Evolutionary conservation across 2,797 vertebrate genomes (phyloP).

Genomic region (Myiotriccus ornatus): DNA sequence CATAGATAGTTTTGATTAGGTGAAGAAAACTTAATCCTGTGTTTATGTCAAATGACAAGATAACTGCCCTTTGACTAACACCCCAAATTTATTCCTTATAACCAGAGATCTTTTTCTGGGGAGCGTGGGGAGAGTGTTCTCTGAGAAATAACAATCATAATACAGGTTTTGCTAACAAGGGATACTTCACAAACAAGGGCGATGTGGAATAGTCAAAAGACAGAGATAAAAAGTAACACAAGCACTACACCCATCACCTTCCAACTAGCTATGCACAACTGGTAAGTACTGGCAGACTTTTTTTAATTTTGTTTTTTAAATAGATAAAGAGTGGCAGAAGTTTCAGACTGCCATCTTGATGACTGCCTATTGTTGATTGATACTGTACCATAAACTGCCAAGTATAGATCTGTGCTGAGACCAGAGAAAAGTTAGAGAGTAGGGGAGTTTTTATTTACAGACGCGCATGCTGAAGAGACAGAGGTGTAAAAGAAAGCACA

Average conservation of each 20-base stretch:
- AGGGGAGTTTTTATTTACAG: background rate
- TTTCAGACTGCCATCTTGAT: background rate
- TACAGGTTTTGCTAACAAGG: background rate
- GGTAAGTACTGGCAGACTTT: background rate
- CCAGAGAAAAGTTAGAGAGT: background rate
- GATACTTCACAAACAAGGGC: background rate
- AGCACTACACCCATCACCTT: background rate
- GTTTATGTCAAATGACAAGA: background rate
- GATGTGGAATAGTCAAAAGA: background rate
- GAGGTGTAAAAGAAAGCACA: background rate
- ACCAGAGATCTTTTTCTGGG: background rate
- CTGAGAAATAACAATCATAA: background rate
- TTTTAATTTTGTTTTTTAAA: background rate
- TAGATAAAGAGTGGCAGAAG: background rate
- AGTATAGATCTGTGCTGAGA: background rate
- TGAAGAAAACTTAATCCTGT: background rate
- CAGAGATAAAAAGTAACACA: background rate
- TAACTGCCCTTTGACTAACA: background rate
- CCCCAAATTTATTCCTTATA: background rate
- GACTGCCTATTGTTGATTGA: background rate
- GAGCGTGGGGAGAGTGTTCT: background rate
- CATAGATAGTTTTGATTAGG: background rate
- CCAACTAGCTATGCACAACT: background rate
- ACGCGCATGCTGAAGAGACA: background rate
- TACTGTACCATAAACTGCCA: background rate